Evolutionary conservation across 2,888 invertebrate genomes (phyloP), one percentile per base, ranked within the genome.

Genomic region (Sphinx pinastri): DNA sequence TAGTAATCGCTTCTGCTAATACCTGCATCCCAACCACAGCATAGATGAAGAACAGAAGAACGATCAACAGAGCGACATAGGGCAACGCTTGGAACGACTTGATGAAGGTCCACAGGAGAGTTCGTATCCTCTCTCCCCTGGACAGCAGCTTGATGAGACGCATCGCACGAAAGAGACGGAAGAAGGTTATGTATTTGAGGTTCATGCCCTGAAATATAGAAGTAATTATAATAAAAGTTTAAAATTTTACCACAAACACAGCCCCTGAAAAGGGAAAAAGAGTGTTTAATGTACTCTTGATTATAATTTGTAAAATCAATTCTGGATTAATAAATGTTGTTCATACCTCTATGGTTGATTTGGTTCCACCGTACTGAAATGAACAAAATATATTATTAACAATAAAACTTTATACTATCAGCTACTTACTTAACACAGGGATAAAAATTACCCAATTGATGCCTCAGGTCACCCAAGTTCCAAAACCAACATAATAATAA

Each of bases 21-120:
- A 98, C 99, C 96, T 99, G 99, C 99, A 99, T 99, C 76, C 99
- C 99, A 84, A 99, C 99, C 8, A 99, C 99, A 79, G 99, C 99
- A 89, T 99, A 99, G 85, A 99, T 99, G 94, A 99, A 99, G 95
- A 99, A 99, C 74, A 99, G 95, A 95, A 99, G 97, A 14, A 99
- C 99, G 84, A 99, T 99, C 70, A 99, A 95, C 74, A 99, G 95
- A 0, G 99, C 99, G 75, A 99, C 99, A 88, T 99, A 99, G 2
- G 99, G 99, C 87, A 99, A 95, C 10, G 99, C 99, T 95, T 99
- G 98, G 94, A 99, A 99, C 7, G 99, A 99, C 94, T 99, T 99
- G 83, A 99, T 98, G 90, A 99, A 99, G 3, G 99, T 99, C 99
- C 99, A 99, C 10, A 99, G 95, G 67, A 99, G 94, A 0, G 99